Conservation (phyloP, 2,113 vertebrate species). For the Silurus glanis region DNA sequence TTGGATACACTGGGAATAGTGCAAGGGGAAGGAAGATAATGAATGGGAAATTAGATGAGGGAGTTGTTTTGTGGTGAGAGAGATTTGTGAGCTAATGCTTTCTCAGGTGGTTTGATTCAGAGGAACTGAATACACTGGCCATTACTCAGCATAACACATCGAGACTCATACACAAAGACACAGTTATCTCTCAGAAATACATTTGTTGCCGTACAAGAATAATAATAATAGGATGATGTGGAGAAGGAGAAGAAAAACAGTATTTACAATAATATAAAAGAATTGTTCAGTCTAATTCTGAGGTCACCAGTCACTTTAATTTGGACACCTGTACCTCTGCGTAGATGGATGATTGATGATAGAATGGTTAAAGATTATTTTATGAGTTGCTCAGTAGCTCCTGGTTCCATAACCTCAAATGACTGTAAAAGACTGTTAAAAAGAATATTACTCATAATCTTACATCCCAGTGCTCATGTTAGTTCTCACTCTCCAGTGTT, state of each 20-base stretch:
- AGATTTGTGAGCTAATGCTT: neutral
- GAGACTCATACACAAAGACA: neutral
- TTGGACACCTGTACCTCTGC: neutral
- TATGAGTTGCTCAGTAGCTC: too few relatives aligned
- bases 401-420: too few relatives aligned
- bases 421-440: too few relatives aligned
- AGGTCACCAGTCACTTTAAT: neutral
- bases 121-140: neutral
- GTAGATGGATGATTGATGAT: neutral
- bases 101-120: neutral
- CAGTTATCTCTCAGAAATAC: neutral
- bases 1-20: neutral
- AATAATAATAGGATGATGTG: neutral
- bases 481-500: too few relatives aligned
- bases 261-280: neutral
- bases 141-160: neutral
- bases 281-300: neutral
- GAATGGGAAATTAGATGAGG: neutral
- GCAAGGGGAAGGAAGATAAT: neutral
- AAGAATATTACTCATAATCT: too few relatives aligned
- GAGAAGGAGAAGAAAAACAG: neutral
- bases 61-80: neutral
- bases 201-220: neutral
- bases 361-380: too few relatives aligned
- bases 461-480: too few relatives aligned